Evolutionary conservation across 2,113 vertebrate genomes (phyloP).

Genomic region (Turnix velox): DNA sequence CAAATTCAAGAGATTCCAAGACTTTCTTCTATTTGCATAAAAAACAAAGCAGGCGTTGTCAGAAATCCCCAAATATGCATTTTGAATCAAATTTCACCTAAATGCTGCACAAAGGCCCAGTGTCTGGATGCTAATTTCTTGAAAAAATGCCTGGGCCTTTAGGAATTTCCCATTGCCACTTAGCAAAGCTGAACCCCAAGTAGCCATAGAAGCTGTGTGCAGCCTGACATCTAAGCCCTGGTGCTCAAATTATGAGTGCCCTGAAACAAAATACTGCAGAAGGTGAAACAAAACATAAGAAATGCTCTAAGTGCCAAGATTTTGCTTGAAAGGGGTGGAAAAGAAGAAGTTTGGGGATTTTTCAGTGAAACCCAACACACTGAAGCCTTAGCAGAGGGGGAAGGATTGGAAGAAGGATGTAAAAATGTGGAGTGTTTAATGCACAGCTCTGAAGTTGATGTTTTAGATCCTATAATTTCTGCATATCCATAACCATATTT

Average conservation of each 20-base stretch:
- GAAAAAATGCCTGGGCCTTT: slow-evolving; percentile 59
- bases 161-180: slow-evolving; percentile 62
- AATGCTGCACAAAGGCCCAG: slow-evolving; percentile 52
- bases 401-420: not conserved
- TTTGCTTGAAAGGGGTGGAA: not conserved
- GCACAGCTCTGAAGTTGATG: not conserved
- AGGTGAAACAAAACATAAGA: slow-evolving; percentile 6
- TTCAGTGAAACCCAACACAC: not conserved
- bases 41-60: slow-evolving; percentile 57
- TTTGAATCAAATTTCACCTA: slow-evolving; percentile 70
- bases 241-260: slow-evolving; percentile 40
- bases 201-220: slow-evolving; percentile 15
- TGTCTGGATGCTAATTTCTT: slow-evolving; percentile 65
- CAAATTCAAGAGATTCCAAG: slow-evolving; percentile 63
- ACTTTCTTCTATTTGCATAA: slow-evolving; percentile 58
- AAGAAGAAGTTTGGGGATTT: not conserved
- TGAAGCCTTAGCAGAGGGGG: not conserved
- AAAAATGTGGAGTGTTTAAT: not conserved
- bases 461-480: slow-evolving; percentile 38
- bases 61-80: slow-evolving; percentile 65
- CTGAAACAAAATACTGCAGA: slow-evolving; percentile 49
- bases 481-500: slow-evolving; percentile 37
- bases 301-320: not conserved
- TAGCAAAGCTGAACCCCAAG: slow-evolving; percentile 50
- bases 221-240: slow-evolving; percentile 45